Evolutionary conservation across 1,140 invertebrate species (phyloP).

Genomic region (Solen grandis): DNA sequence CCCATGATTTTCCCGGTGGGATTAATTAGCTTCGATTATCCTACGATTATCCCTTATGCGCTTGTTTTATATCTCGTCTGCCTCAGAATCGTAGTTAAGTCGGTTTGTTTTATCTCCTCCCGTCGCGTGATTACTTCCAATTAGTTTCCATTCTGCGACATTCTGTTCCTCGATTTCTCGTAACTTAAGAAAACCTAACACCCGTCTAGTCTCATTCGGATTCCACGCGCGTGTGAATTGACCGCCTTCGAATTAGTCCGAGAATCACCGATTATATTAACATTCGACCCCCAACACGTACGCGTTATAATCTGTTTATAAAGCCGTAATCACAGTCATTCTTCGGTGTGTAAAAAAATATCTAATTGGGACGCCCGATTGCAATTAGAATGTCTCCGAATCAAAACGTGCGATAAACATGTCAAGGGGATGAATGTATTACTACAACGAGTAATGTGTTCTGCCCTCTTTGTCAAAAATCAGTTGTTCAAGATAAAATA

Average conservation of each 20-base stretch:
- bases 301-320: constrained; percentile 36
- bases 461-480: background rate
- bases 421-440: background rate
- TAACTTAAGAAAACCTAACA: constrained; percentile 8
- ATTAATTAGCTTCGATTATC: no score
- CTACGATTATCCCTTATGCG: constrained; percentile 21
- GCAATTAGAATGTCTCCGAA: constrained; percentile 31
- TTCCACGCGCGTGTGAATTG: background rate
- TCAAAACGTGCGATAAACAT: constrained; percentile 19
- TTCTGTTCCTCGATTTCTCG: constrained; percentile 9
- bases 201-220: background rate
- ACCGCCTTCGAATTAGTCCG: constrained; percentile 3
- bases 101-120: constrained; percentile 32
- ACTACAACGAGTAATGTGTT: constrained; percentile 27
- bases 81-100: constrained; percentile 27
- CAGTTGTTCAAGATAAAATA: constrained; percentile 11
- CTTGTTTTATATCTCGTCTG: constrained; percentile 13
- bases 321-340: constrained; percentile 34
- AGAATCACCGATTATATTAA: background rate
- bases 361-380: background rate
- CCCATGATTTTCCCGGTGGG: no score
- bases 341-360: background rate
- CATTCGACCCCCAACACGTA: constrained; percentile 23
- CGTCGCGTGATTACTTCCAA: constrained; percentile 34
- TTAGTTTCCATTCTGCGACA: constrained; percentile 29